These are phyloP conservation scores for Cephalopachus bancanus DNA, from an alignment of 2,797 vertebrate species.

Conservation along the genomic window DNA sequence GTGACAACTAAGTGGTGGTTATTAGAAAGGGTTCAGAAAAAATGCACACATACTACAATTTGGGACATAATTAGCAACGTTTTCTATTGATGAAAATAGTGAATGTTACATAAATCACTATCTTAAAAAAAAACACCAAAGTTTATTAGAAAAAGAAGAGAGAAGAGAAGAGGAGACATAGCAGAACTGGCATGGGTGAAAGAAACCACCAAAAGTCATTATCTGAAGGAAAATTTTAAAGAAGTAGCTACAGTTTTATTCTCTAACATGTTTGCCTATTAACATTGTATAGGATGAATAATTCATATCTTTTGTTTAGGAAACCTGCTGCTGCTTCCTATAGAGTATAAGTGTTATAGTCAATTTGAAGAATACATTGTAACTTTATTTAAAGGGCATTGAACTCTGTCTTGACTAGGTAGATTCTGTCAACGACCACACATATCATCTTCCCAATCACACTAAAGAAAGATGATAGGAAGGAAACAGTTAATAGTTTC, in stretches of 20 bases:
- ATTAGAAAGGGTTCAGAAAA: neutral
- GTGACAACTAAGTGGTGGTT: slow-evolving; percentile 6
- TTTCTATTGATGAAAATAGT: slow-evolving; percentile 31
- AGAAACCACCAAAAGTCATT: neutral
- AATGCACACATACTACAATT: neutral
- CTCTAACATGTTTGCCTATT: neutral
- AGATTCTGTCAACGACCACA: neutral
- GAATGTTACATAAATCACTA: neutral
- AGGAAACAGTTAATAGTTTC: neutral
- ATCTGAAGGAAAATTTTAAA: neutral
- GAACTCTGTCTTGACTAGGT: neutral
- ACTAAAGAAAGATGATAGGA: neutral
- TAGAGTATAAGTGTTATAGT: neutral
- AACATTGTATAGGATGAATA: neutral
- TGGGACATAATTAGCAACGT: neutral
- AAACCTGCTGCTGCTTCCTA: neutral
- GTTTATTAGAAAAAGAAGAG: too few relatives aligned
- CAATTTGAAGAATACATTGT: neutral
- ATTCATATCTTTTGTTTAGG: neutral
- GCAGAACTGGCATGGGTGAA: too few relatives aligned
- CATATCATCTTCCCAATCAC: neutral
- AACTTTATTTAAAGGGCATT: slow-evolving; percentile 11
- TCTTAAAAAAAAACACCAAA: too few relatives aligned
- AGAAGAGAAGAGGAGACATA: too few relatives aligned
- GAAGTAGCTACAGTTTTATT: neutral